Evolutionary conservation across 1,140 invertebrate genomes (phyloP).

Genomic region (Neocloeon triangulifer): DNA sequence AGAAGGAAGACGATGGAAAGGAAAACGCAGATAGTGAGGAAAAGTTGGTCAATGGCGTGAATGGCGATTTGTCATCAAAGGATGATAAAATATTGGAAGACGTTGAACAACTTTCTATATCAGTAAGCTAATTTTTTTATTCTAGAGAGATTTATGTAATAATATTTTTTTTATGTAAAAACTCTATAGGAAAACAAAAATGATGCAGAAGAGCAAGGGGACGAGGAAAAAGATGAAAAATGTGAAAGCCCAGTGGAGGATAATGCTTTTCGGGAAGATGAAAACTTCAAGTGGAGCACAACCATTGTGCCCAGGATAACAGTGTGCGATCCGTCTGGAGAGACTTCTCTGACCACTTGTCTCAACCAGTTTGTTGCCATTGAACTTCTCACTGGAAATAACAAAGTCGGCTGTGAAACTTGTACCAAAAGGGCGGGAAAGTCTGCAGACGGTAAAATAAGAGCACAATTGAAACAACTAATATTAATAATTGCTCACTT

Average conservation of each 20-base stretch:
- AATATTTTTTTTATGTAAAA: too few relatives aligned
- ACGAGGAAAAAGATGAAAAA: too few relatives aligned
- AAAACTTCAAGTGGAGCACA: constrained; percentile 13
- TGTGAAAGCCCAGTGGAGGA: not conserved
- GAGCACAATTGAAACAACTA: not conserved
- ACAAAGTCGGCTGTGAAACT: constrained; percentile 77
- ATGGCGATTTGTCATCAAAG: too few relatives aligned
- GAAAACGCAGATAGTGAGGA: constrained; percentile 3
- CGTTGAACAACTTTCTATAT: not conserved
- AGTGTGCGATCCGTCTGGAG: constrained; percentile 45
- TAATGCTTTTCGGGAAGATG: not conserved
- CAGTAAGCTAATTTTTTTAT: too few relatives aligned
- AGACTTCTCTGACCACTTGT: constrained; percentile 71
- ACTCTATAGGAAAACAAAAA: too few relatives aligned
- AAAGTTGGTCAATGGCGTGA: constrained; percentile 8
- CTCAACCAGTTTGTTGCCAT: constrained; percentile 76
- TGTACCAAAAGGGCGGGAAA: constrained; percentile 49
- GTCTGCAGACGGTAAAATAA: constrained; percentile 12
- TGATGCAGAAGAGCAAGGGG: too few relatives aligned
- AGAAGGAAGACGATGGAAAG: constrained; percentile 6
- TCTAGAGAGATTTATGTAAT: too few relatives aligned
- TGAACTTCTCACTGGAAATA: constrained; percentile 71
- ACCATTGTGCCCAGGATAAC: constrained; percentile 12
- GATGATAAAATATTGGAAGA: too few relatives aligned
- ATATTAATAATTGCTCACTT: too few relatives aligned